Conservation (phyloP, 2,797 vertebrate species). For the Pseudomugil gertrudae region DNA sequence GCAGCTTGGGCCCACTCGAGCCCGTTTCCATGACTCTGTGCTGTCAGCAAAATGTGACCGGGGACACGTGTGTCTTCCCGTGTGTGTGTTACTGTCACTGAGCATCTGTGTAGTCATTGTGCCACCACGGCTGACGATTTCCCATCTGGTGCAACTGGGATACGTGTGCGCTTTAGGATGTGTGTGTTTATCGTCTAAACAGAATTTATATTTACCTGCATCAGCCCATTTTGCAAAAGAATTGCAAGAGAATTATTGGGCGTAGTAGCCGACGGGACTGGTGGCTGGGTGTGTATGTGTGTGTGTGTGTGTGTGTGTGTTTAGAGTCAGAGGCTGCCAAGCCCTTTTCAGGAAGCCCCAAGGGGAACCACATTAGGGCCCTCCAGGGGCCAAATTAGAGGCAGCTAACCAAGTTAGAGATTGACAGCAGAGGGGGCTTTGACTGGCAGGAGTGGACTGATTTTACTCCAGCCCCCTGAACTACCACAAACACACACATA, state of each 20-base stretch:
- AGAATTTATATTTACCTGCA: conserved; percentile 58
- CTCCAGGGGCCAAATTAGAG: conserved; percentile 81
- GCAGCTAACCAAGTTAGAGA: conserved; percentile 79
- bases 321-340: conserved; percentile 49
- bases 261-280: conserved; percentile 54
- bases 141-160: conserved; percentile 53
- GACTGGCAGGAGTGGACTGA: conserved; percentile 69
- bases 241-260: conserved; percentile 69
- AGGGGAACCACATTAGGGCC: conserved; percentile 64
- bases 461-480: conserved; percentile 51
- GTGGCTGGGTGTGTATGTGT: conserved; percentile 7
- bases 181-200: conserved; percentile 42
- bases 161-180: conserved; percentile 7
- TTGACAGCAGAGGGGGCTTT: conserved; percentile 61
- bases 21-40: conserved; percentile 65
- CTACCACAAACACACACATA: conserved; percentile 25
- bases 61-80: conserved; percentile 15
- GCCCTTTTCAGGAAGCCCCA: conserved; percentile 59
- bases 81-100: conserved; percentile 43
- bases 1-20: conserved; percentile 48
- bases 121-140: conserved; percentile 46
- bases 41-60: conserved; percentile 71
- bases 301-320: conserved; percentile 22
- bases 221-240: conserved; percentile 52
- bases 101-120: conserved; percentile 63